Evolutionary conservation across 2,888 invertebrate genomes (phyloP), one percentile per base, ranked within the genome.

Genomic region (Orthosia cruda): DNA sequence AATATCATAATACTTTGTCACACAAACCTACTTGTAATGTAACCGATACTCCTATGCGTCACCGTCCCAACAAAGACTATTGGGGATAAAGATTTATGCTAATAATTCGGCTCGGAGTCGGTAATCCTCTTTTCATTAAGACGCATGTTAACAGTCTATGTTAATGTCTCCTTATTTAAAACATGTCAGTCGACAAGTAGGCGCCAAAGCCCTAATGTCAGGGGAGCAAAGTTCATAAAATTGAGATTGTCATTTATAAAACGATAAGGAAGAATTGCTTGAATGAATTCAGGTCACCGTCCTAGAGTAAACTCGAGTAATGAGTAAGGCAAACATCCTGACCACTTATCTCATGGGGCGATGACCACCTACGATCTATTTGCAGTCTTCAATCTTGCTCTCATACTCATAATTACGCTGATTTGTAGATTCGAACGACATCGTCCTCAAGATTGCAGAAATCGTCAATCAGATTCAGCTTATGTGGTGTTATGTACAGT

Each of bases 1-100:
- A 86, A 87, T 84, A 83, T 80, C 74, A 77, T 80, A 85, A 84
- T 78, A 78, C 70, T 49, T 87, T 87, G 87, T 83, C 26, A 77
- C 61, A 85, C 66, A 80, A 76, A 83, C 79, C 79, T 52, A 78
- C 76, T 81, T 81, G 62, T 47, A 74, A 71, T 77, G 83, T 80
- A 77, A 84, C 69, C 68, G 75, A 84, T 49, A 80, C 73, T 67
- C 32, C 59, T 18, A 66, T 86, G 84, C 66, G 80, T 80, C 84
- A 83, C n/a, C 32, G 13, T 47, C 52, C 20, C 71, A 80, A 80
- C 75, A 77, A 84, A 75, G 76, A 69, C 50, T 67, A 72, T 59
- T 47, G 55, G 32, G 57, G n/a, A 77, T 80, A 84, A 76, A 68
- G 75, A 75, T 65, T 64, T 83, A 80, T 83, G 83, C 50, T 57